Evolutionary conservation across 2,797 vertebrate genomes (phyloP), one percentile per base, ranked within the genome.

Genomic region (Cyprinella venusta): DNA sequence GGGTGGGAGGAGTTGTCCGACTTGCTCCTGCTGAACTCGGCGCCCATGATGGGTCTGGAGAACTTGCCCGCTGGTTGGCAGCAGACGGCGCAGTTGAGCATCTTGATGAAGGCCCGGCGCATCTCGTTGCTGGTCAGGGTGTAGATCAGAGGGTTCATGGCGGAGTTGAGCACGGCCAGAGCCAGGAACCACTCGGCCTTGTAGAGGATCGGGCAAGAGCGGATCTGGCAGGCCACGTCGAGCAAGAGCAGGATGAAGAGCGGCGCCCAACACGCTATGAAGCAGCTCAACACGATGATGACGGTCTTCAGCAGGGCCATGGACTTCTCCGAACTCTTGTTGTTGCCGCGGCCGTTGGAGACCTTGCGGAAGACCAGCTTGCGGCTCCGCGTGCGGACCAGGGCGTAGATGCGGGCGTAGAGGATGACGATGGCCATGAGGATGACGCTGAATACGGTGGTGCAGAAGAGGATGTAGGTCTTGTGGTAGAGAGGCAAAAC

Each of bases 381-480:
- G 86, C 96, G 96, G 91, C 97, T 98, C 36, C 97, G 95, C 2
- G 97, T 95, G 89, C 97, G 95, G 67, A 99, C 98, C 93, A 99
- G 89, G 4, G 93, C 94, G 78, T 99, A 99, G 91, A 99, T 99
- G 48, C 97, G 93, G 45, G 97, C 98, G 69, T 99, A 99, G 0
- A 99, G 95, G 81, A 96, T 95, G 38, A 99, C 97, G 1, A 99
- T 97, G 90, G 98, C 95, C 72, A 98, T 92, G 88, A 99, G 93
- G 86, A 99, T 96, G 89, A 96, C 91, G 13, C 96, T 96, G 91
- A 99, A 99, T 83, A 98, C 96, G 0, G 95, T 97, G 94, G 97
- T 99, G 94, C 98, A 99, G 94, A 98, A 99, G 59, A 99, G 95
- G 90, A 99, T 98, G 94, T 99, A 99, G 92, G 97, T 95, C 94